These are phyloP conservation scores for Laticauda colubrina DNA, from an alignment of 2,113 vertebrate species.

Conservation along the genomic window DNA sequence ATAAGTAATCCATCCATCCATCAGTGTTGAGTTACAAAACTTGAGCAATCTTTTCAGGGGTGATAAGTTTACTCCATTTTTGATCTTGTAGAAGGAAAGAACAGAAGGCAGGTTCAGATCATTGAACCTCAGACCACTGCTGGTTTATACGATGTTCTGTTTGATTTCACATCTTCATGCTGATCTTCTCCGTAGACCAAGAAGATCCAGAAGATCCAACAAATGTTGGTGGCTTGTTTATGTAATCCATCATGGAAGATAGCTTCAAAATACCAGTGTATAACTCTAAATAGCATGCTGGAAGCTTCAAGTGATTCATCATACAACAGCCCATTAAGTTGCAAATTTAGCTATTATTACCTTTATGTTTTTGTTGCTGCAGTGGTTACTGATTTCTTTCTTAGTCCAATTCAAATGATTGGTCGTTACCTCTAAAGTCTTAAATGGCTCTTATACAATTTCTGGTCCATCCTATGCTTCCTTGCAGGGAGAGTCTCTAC, in stretches of 20 bases:
- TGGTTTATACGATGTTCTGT: not conserved
- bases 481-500: not conserved
- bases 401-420: not conserved
- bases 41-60: slow-evolving; percentile 4
- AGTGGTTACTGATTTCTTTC: not conserved
- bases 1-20: not conserved
- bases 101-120: not conserved
- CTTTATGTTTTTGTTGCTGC: not conserved
- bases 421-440: not conserved
- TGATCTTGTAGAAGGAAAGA: not conserved
- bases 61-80: not conserved
- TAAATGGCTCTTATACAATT: not conserved
- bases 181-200: not conserved
- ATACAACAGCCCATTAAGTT: not conserved
- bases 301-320: not conserved
- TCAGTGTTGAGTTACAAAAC: not conserved
- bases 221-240: not conserved
- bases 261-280: not conserved
- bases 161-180: not conserved
- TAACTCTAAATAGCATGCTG: not conserved
- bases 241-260: not conserved
- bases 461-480: not conserved
- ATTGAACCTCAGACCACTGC: not conserved
- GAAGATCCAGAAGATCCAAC: no score
- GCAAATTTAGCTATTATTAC: not conserved